These are phyloP conservation scores for Phortica okadai DNA, from an alignment of 2,888 invertebrate genomes.

Conservation along the genomic window DNA sequence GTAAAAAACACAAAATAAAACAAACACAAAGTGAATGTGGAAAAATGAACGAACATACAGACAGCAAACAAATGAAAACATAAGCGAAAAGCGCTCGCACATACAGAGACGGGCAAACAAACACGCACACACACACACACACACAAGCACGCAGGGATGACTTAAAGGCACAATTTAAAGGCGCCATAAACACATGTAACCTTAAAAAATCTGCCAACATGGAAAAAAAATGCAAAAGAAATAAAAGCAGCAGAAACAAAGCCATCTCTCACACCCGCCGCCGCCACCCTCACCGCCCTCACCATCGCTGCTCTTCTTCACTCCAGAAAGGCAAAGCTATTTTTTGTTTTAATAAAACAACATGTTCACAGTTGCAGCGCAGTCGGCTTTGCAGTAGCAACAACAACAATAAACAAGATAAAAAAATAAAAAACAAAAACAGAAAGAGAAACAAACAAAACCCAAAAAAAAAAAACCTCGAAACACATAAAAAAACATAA, in stretches of 20 bases:
- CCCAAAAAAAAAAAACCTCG: slow-evolving; percentile 36
- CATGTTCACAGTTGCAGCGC: neutral
- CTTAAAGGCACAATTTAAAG: slow-evolving; percentile 23
- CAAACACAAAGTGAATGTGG: slow-evolving; percentile 43
- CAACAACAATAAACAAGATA: slow-evolving; percentile 37
- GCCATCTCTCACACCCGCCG: neutral
- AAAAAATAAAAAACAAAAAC: slow-evolving; percentile 34
- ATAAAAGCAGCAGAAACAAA: slow-evolving; percentile 39
- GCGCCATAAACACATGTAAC: slow-evolving; percentile 17
- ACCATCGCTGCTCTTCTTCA: neutral
- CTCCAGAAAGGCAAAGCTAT: neutral
- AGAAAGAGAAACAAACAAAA: neutral
- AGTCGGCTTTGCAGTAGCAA: neutral
- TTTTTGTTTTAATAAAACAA: neutral
- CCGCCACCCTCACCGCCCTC: too few species aligned
- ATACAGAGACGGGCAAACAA: slow-evolving; percentile 19
- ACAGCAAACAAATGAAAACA: slow-evolving; percentile 17
- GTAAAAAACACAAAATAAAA: slow-evolving; percentile 37
- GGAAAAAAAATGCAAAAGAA: neutral
- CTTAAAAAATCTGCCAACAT: neutral
- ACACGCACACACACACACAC: slow-evolving; percentile 24
- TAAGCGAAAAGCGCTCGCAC: slow-evolving; percentile 30
- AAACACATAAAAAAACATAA: slow-evolving; percentile 54
- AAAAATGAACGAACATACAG: slow-evolving; percentile 6
- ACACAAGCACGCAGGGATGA: slow-evolving; percentile 15